These are phyloP conservation scores for Danio choprae DNA, from an alignment of 2,797 vertebrate genomes.

Conservation along the genomic window DNA sequence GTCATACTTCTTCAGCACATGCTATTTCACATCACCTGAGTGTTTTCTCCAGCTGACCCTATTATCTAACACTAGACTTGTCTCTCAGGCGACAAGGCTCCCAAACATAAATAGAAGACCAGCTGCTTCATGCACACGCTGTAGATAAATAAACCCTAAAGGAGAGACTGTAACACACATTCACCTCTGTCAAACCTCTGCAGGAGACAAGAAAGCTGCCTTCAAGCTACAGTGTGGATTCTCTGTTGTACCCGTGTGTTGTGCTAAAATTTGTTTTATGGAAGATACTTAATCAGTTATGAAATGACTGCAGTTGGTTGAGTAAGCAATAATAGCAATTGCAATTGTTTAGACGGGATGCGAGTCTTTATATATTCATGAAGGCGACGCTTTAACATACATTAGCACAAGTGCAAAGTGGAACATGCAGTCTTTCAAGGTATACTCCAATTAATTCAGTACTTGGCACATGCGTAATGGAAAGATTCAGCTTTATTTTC, in stretches of 20 bases:
- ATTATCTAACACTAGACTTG: constrained; percentile 58
- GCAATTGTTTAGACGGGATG: background rate
- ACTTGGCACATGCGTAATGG: no score
- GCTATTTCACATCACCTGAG: constrained; percentile 73
- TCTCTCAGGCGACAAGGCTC: constrained; percentile 36
- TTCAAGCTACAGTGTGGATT: constrained; percentile 4
- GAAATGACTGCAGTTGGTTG: background rate
- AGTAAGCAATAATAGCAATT: background rate
- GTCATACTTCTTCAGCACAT: constrained; percentile 57
- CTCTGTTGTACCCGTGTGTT: background rate
- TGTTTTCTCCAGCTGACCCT: constrained; percentile 68
- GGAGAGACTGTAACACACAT: constrained; percentile 24
- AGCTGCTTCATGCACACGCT: constrained; percentile 11
- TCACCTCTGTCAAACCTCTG: constrained; percentile 23
- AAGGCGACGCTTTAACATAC: no score
- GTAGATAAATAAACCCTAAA: constrained; percentile 28
- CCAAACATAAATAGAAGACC: constrained; percentile 48
- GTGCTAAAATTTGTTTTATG: background rate
- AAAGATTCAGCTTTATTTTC: no score
- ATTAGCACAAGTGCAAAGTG: no score
- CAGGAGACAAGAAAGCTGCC: constrained; percentile 24
- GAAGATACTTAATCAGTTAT: constrained; percentile 9
- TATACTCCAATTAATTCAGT: no score
- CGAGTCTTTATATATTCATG: background rate
- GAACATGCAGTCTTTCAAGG: no score